Evolutionary conservation across 2,797 vertebrate species (phyloP).

Genomic region (Cuculus canorus): DNA sequence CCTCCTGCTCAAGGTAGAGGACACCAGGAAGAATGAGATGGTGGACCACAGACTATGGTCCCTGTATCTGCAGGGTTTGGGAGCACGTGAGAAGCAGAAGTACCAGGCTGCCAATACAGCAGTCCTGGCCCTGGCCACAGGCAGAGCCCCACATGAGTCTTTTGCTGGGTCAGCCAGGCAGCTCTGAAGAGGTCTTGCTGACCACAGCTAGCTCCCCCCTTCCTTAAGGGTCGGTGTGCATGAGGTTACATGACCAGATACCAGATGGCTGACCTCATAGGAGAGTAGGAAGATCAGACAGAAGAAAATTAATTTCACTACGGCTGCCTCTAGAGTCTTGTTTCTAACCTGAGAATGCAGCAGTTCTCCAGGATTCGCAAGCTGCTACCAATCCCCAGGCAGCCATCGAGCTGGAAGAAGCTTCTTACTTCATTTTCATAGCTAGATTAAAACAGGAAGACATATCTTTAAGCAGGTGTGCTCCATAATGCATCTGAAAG

Average conservation of each 20-base stretch:
- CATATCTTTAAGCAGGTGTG: background rate
- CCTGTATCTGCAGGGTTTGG: background rate
- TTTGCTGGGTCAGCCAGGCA: background rate
- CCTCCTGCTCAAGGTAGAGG: background rate
- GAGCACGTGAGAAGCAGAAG: background rate
- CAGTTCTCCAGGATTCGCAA: constrained; percentile 35
- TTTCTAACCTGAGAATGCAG: constrained; percentile 60
- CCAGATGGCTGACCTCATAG: background rate
- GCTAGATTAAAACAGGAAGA: constrained; percentile 22
- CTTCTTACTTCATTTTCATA: constrained; percentile 25
- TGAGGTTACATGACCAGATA: background rate
- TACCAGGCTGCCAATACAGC: background rate
- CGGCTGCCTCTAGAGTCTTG: background rate
- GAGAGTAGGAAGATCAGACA: background rate
- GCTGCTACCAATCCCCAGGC: background rate
- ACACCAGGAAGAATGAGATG: background rate
- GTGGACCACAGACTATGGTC: background rate
- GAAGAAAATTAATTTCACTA: background rate
- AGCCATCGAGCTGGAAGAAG: background rate
- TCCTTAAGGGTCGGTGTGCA: background rate
- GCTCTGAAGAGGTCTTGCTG: background rate
- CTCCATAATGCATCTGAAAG: background rate
- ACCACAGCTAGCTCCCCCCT: background rate
- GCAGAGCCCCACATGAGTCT: no score
- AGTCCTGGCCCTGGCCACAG: background rate